These are phyloP conservation scores for Distichodus sexfasciatus DNA, from an alignment of 2,797 vertebrate species.

Conservation along the genomic window DNA sequence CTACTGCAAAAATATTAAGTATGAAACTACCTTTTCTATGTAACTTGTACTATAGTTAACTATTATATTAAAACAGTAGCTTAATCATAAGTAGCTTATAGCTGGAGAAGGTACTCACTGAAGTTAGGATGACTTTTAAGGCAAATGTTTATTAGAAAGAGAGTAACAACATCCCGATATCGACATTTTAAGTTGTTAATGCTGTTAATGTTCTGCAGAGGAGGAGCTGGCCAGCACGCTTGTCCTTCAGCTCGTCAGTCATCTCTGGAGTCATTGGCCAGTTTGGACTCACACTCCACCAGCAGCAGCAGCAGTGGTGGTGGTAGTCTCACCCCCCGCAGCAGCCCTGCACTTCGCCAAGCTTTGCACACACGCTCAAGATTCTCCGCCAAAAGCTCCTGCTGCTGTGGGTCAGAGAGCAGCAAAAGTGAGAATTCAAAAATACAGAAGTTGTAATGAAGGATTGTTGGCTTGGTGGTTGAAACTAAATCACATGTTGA, in stretches of 20 bases:
- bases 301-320: conserved; percentile 62
- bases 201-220: conserved; percentile 74
- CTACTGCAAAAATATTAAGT: too few species aligned
- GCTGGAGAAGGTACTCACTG: too few species aligned
- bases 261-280: conserved; percentile 73
- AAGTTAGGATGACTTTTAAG: too few species aligned
- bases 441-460: neutral
- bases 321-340: too few species aligned
- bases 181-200: neutral
- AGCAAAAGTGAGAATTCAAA: conserved; percentile 69
- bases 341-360: conserved; percentile 71
- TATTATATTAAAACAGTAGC: too few species aligned
- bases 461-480: too few species aligned
- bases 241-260: conserved; percentile 79
- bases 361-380: conserved; percentile 80
- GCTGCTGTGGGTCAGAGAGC: conserved; percentile 89
- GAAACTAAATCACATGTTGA: too few species aligned
- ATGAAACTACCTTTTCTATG: too few species aligned
- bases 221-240: conserved; percentile 83
- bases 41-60: too few species aligned
- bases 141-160: too few species aligned
- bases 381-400: conserved; percentile 91
- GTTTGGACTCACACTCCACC: conserved; percentile 70
- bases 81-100: too few species aligned
- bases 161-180: too few species aligned